phyloP scores from a whole-genome alignment of 2,888 invertebrate genomes.

The Drosophila falleni region DNA sequence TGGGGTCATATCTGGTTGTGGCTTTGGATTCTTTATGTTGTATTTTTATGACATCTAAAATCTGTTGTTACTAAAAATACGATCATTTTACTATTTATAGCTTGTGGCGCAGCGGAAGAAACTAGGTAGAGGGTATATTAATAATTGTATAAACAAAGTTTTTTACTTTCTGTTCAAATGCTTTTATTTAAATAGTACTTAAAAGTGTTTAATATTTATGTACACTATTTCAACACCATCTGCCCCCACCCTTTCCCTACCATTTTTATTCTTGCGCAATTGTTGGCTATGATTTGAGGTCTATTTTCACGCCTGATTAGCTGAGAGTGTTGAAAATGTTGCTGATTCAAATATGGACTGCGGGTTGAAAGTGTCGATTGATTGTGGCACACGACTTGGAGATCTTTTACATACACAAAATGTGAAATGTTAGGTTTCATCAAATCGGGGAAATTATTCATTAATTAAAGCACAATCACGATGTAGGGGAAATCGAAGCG shows the following conservation, averaged over 20 bases:
- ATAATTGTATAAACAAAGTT: constrained; percentile 6
- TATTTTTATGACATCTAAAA: constrained; percentile 46
- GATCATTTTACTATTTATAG: constrained; percentile 42
- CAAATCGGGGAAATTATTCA: not conserved
- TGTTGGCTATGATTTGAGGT: constrained; percentile 38
- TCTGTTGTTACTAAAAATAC: constrained; percentile 54
- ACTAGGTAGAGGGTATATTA: not conserved
- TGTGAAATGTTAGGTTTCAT: not conserved
- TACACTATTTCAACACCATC: constrained; percentile 60
- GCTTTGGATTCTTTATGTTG: constrained; percentile 1
- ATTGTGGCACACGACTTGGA: constrained; percentile 61
- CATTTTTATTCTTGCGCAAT: constrained; percentile 47
- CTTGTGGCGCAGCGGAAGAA: not conserved
- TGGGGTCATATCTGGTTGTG: constrained; percentile 2
- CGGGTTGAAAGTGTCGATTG: constrained; percentile 62
- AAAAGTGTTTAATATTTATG: constrained; percentile 42
- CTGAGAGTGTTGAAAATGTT: constrained; percentile 68
- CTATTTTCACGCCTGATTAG: constrained; percentile 74
- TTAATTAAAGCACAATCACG: constrained; percentile 3
- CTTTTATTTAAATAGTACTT: constrained; percentile 16
- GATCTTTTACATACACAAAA: constrained; percentile 5
- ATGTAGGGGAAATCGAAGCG: not conserved
- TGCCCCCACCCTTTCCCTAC: not conserved
- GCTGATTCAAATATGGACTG: constrained; percentile 47
- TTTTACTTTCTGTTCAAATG: constrained; percentile 4